Percentiles rank a stretch among this genome's conserved stretches.
Evolutionary conservation across 2,797 vertebrate genomes (phyloP).

Genomic region (Garrulus glandarius): DNA sequence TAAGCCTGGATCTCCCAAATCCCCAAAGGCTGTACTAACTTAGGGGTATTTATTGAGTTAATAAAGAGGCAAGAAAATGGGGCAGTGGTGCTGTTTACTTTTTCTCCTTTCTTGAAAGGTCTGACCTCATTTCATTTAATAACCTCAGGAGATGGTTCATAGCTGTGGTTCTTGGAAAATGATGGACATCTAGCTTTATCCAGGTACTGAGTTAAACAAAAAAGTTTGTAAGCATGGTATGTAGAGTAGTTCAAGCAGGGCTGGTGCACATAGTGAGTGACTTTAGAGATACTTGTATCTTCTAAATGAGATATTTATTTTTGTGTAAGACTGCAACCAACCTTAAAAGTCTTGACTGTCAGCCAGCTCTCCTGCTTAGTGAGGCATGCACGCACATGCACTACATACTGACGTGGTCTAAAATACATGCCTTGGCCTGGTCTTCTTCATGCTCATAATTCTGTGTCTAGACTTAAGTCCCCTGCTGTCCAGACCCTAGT

Average conservation of each 20-base stretch:
- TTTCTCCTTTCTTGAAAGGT: background rate
- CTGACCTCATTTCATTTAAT: background rate
- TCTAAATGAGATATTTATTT: background rate
- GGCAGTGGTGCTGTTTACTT: background rate
- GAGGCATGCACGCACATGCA: background rate
- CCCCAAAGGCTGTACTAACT: background rate
- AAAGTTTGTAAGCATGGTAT: background rate
- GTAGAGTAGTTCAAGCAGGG: background rate
- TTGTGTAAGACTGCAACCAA: background rate
- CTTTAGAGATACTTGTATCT: background rate
- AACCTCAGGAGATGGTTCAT: background rate
- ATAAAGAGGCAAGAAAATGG: background rate
- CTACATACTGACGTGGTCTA: accelerated
- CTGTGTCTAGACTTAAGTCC: background rate
- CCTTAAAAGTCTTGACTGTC: background rate
- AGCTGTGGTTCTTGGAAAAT: background rate
- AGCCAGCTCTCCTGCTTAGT: background rate
- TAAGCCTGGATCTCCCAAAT: background rate
- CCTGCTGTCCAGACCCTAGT: background rate
- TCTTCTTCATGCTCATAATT: background rate
- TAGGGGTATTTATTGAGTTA: background rate
- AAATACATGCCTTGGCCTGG: background rate
- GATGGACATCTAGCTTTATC: background rate
- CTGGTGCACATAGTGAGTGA: background rate
- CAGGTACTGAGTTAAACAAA: background rate